Percentiles rank a stretch among this genome's conserved stretches.
Evolutionary conservation across 2,797 vertebrate genomes (phyloP).

Genomic region (Myiothlypis chrysogaster): DNA sequence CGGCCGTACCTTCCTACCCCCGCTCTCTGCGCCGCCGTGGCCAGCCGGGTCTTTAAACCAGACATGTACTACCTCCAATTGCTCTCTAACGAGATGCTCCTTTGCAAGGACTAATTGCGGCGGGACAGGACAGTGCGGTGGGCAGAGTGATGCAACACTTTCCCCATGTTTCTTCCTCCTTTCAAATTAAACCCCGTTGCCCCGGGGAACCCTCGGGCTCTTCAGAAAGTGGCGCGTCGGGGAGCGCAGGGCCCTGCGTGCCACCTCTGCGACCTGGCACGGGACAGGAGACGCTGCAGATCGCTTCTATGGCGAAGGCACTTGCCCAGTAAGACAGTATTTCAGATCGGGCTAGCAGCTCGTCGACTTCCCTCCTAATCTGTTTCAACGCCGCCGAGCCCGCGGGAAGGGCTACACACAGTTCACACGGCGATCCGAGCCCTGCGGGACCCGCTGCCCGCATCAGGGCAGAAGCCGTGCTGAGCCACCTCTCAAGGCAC

Average conservation of each 20-base stretch:
- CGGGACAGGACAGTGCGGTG: background rate
- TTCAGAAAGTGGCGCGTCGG: background rate
- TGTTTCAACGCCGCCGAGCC: background rate
- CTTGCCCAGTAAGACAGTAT: background rate
- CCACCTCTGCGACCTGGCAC: accelerated
- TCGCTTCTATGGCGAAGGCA: background rate
- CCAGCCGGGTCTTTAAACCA: background rate
- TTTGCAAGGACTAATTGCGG: background rate
- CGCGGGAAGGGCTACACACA: background rate
- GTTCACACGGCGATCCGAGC: no score
- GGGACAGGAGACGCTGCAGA: accelerated
- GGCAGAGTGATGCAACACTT: background rate
- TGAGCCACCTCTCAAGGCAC: background rate
- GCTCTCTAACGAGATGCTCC: background rate
- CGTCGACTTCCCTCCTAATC: background rate
- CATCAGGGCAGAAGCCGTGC: background rate
- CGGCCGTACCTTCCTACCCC: accelerated
- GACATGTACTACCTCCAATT: no score
- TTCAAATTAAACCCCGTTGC: background rate
- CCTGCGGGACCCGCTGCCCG: background rate
- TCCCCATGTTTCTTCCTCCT: background rate
- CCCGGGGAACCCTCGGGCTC: background rate
- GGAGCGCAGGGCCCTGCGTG: accelerated
- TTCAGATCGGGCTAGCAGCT: background rate
- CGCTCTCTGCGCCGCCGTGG: accelerated